Evolutionary conservation across 2,797 vertebrate genomes (phyloP).

Genomic region (Choloepus didactylus): DNA sequence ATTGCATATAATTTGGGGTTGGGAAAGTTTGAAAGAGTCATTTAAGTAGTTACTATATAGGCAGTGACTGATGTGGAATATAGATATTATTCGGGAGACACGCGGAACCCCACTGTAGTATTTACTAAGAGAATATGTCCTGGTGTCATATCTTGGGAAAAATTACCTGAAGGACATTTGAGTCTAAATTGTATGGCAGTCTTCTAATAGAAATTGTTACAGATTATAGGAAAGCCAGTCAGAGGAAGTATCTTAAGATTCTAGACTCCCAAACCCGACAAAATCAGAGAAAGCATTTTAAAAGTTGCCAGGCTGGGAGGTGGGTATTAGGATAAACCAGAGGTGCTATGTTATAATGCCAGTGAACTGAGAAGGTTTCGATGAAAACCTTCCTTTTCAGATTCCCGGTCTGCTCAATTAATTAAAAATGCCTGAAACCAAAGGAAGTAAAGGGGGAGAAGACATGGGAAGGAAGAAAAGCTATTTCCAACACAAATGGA

Average conservation of each 20-base stretch:
- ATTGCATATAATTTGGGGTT: background rate
- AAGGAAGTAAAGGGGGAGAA: background rate
- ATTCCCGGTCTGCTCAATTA: background rate
- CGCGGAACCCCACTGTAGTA: background rate
- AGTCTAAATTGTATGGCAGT: constrained; percentile 24
- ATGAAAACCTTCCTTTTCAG: background rate
- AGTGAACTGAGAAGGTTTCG: background rate
- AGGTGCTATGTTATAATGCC: background rate
- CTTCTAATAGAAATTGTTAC: background rate
- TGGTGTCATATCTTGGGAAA: background rate
- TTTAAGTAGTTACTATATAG: background rate
- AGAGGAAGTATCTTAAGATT: constrained; percentile 35
- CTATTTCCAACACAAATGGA: background rate
- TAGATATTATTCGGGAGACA: background rate
- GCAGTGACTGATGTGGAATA: background rate
- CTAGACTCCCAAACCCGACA: background rate
- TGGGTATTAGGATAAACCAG: background rate
- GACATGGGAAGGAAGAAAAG: background rate
- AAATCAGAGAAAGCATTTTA: background rate
- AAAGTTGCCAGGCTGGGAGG: background rate
- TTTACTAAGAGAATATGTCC: constrained; percentile 38
- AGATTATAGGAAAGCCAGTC: background rate
- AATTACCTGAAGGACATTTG: background rate
- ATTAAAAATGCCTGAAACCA: background rate
- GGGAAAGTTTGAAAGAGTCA: background rate